Evolutionary conservation across 2,888 invertebrate genomes (phyloP).

Genomic region (Pogonocherus hispidulus): DNA sequence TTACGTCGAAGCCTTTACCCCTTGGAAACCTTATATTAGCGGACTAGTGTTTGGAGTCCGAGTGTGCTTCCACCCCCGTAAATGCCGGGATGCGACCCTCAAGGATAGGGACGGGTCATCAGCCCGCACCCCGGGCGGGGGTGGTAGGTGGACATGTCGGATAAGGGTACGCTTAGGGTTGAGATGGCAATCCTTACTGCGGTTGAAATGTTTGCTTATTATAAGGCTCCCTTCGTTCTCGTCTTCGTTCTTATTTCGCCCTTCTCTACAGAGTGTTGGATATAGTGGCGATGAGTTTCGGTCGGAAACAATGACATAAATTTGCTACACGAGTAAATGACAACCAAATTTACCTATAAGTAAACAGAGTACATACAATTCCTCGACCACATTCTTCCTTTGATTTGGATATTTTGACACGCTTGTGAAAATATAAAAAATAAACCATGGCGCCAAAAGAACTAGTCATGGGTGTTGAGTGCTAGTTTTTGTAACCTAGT

Average conservation of each 20-base stretch:
- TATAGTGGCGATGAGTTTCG: no score
- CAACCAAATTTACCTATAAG: no score
- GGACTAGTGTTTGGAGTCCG: constrained; percentile 52
- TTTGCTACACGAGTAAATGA: no score
- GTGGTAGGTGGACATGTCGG: constrained; percentile 50
- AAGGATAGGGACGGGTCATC: constrained; percentile 53
- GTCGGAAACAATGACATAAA: no score
- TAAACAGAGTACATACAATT: no score
- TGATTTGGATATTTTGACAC: no score
- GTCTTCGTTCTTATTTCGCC: constrained; percentile 15
- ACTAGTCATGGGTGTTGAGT: no score
- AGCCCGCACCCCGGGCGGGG: constrained; percentile 48
- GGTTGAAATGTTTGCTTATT: constrained; percentile 47
- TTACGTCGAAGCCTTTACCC: constrained; percentile 54
- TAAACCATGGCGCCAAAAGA: no score
- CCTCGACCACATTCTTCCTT: no score
- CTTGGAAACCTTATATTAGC: constrained; percentile 57
- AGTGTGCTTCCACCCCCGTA: constrained; percentile 37
- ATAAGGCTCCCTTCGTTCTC: constrained; percentile 27
- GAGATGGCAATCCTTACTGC: constrained; percentile 49
- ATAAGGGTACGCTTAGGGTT: constrained; percentile 48
- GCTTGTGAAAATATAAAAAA: no score
- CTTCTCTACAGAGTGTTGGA: constrained; percentile 14
- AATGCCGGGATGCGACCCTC: constrained; percentile 46
- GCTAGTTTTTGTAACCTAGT: no score